These are phyloP conservation scores for Styela plicata DNA, from an alignment of 23 tunicate genomes.

Conservation along the genomic window DNA sequence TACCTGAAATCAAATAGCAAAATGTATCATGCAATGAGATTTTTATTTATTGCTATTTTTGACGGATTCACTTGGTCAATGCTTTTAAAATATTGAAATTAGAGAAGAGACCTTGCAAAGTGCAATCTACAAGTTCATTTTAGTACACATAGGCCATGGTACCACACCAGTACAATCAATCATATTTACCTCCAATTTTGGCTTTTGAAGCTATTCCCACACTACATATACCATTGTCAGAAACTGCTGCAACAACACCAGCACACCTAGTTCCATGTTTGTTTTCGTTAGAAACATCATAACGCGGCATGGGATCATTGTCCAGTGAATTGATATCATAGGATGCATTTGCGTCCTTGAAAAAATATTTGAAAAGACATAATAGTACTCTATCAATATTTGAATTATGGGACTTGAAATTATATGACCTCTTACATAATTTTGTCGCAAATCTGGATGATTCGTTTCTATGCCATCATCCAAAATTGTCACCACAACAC, in stretches of 20 bases:
- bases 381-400: background rate
- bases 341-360: conserved; percentile 75
- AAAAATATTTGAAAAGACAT: background rate
- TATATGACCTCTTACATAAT: conserved; percentile 56
- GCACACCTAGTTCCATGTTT: conserved; percentile 99
- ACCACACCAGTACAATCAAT: background rate
- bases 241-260: conserved; percentile 90
- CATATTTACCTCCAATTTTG: conserved; percentile 74
- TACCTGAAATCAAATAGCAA: no score
- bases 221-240: conserved; percentile 76
- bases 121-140: no score
- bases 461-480: conserved; percentile 95
- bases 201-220: conserved; percentile 90
- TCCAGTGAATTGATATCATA: conserved; percentile 73
- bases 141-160: background rate
- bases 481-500: conserved; percentile 82
- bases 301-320: conserved; percentile 84
- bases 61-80: no score
- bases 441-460: conserved; percentile 76
- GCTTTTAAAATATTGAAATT: no score
- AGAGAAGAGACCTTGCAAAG: no score
- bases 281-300: conserved; percentile 81
- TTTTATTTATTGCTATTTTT: no score
- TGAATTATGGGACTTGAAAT: background rate
- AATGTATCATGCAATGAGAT: no score